Percentiles rank a stretch among this genome's conserved stretches.
phyloP scores from a whole-genome alignment of 2,113 vertebrate genomes.

The Eonycteris spelaea region DNA sequence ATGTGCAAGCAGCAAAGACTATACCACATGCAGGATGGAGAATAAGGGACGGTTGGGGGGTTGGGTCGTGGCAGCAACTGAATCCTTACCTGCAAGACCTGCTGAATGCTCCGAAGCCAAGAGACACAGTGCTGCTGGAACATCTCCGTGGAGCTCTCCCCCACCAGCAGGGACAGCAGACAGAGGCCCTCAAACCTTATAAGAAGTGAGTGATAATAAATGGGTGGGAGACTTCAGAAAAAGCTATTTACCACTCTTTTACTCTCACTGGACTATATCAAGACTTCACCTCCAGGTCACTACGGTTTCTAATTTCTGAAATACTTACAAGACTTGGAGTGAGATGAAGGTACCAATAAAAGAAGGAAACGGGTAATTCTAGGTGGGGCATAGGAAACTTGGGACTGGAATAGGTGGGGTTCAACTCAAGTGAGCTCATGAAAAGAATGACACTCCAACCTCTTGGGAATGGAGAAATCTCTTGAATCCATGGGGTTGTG shows the following conservation, averaged over 20 bases:
- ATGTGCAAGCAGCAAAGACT: background rate
- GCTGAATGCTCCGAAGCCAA: constrained; percentile 91
- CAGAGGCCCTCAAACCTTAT: constrained; percentile 91
- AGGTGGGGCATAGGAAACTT: background rate
- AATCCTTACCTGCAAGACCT: constrained; percentile 89
- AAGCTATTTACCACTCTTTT: background rate
- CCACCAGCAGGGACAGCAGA: constrained; percentile 89
- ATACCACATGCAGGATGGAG: background rate
- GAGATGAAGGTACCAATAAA: background rate
- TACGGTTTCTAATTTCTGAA: background rate
- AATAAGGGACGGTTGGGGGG: accelerated
- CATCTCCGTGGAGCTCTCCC: constrained; percentile 89
- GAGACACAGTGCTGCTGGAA: constrained; percentile 91
- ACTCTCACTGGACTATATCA: background rate
- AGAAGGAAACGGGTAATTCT: background rate
- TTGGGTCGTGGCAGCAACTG: accelerated
- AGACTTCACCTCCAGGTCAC: background rate
- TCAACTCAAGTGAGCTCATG: background rate
- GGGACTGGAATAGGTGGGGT: background rate
- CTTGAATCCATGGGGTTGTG: background rate
- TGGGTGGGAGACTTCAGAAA: background rate
- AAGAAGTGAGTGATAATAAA: background rate
- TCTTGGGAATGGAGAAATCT: background rate
- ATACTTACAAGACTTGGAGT: background rate
- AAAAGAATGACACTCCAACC: background rate